These are phyloP conservation scores for Dyspetes luteomarginatus DNA, from an alignment of 2,888 invertebrate genomes.

Conservation along the genomic window DNA sequence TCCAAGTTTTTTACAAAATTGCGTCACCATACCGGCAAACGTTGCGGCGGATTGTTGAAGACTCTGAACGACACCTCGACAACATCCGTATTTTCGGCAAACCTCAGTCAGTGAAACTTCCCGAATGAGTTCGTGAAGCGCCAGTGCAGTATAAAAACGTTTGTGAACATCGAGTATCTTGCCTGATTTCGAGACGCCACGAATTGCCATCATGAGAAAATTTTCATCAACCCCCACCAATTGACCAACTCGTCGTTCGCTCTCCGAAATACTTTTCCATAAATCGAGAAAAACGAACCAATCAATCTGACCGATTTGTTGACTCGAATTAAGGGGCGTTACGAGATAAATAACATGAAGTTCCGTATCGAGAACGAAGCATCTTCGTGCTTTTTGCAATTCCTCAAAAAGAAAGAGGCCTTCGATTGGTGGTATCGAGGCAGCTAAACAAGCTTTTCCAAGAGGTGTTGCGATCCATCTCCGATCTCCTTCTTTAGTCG, in stretches of 20 bases:
- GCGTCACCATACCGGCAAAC: slow-evolving; percentile 98
- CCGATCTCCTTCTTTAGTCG: slow-evolving; percentile 83
- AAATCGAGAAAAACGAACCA: slow-evolving; percentile 92
- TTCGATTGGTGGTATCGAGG: slow-evolving; percentile 97
- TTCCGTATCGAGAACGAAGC: slow-evolving; percentile 96
- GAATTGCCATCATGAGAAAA: slow-evolving; percentile 91
- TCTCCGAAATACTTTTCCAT: slow-evolving; percentile 92
- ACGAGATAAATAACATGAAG: slow-evolving; percentile 97
- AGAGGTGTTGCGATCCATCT: slow-evolving; percentile 92
- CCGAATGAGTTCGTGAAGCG: slow-evolving; percentile 95
- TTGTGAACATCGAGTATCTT: slow-evolving; percentile 80
- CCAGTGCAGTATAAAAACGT: slow-evolving; percentile 95
- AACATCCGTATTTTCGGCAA: slow-evolving; percentile 93
- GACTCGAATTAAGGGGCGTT: slow-evolving; percentile 95
- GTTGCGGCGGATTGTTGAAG: slow-evolving; percentile 97
- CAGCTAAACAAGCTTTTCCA: slow-evolving; percentile 96
- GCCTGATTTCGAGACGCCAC: slow-evolving; percentile 86
- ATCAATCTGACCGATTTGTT: slow-evolving; percentile 90
- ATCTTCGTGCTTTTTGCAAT: slow-evolving; percentile 93
- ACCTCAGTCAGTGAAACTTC: slow-evolving; percentile 93
- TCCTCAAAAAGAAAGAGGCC: slow-evolving; percentile 95
- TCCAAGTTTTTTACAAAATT: slow-evolving; percentile 96
- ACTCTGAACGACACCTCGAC: slow-evolving; percentile 95
- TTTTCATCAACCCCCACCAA: slow-evolving; percentile 95
- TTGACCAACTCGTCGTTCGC: slow-evolving; percentile 94